phyloP scores from a whole-genome alignment of 2,888 invertebrate species.

The Masnerella sp. region DNA sequence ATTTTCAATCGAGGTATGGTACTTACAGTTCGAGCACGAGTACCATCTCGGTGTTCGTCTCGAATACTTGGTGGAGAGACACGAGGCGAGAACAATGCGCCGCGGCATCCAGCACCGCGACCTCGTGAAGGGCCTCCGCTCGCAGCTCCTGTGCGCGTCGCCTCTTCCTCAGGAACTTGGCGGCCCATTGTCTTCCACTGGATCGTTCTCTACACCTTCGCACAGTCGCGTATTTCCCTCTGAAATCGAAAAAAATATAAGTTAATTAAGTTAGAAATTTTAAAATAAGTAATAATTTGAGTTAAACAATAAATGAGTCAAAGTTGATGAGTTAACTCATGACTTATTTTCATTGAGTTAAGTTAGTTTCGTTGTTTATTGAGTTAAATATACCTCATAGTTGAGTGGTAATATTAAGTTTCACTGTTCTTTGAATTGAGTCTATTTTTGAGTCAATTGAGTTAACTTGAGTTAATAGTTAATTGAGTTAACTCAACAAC shows the following conservation, averaged over 20 bases:
- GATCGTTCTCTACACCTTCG: constrained; percentile 92
- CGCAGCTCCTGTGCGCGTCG: constrained; percentile 85
- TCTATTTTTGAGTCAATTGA: too few species aligned
- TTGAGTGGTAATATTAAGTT: too few species aligned
- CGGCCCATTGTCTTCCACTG: constrained; percentile 94
- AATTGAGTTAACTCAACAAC: too few species aligned
- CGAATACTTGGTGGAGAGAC: constrained; percentile 81
- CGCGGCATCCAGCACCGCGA: constrained; percentile 80
- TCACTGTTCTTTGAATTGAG: too few species aligned
- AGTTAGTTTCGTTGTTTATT: too few species aligned
- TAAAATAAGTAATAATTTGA: too few species aligned
- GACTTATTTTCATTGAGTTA: too few species aligned
- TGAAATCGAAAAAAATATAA: constrained; percentile 80
- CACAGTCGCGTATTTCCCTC: constrained; percentile 98
- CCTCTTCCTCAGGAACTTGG: constrained; percentile 95
- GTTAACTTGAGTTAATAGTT: too few species aligned
- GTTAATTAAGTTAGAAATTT: too few species aligned
- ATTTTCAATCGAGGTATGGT: constrained; percentile 33
- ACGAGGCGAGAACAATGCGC: constrained; percentile 80
- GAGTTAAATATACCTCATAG: too few species aligned
- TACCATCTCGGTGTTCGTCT: constrained; percentile 80
- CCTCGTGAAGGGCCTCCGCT: constrained; percentile 79
- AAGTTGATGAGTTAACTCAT: too few species aligned
- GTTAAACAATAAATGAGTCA: too few species aligned
- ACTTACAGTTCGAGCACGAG: constrained; percentile 82